A percentile compares a stretch with the other conserved stretches of the same genome.
phyloP scores from a whole-genome alignment of 2,797 vertebrate species.

The Dendrocincla tyrannina region DNA sequence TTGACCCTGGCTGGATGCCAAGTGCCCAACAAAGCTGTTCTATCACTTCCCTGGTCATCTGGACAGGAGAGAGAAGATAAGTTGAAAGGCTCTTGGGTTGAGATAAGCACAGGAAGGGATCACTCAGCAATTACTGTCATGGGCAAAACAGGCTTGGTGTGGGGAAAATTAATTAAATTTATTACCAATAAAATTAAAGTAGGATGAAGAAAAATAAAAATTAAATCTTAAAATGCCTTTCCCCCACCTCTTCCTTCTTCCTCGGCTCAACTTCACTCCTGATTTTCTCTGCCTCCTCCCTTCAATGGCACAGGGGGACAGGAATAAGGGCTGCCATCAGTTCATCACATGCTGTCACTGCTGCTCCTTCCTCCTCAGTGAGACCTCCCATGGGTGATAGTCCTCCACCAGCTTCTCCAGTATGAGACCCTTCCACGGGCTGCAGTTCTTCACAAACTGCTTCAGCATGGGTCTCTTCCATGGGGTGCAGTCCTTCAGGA shows the following conservation, averaged over 20 bases:
- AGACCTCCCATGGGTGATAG: neutral
- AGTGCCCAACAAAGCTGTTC: neutral
- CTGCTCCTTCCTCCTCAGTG: neutral
- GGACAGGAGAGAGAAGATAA: neutral
- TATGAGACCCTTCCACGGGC: fast-evolving
- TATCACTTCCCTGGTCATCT: neutral
- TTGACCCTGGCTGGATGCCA: neutral
- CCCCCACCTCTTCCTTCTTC: neutral
- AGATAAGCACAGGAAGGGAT: neutral
- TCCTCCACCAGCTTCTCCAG: neutral
- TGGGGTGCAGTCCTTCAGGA: neutral
- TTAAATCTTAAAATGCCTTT: neutral
- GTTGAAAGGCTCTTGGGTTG: neutral
- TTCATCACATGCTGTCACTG: neutral
- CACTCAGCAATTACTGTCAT: fast-evolving
- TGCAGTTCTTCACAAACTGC: neutral
- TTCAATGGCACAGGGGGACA: neutral
- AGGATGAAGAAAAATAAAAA: neutral
- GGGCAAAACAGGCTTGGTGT: neutral
- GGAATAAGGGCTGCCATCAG: neutral
- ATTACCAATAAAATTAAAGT: neutral
- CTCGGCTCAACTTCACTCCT: neutral
- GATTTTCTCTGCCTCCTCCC: neutral
- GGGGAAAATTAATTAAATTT: neutral
- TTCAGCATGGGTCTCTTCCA: neutral